Conservation (phyloP, 2,113 vertebrate genomes). For the Pagrus major region DNA sequence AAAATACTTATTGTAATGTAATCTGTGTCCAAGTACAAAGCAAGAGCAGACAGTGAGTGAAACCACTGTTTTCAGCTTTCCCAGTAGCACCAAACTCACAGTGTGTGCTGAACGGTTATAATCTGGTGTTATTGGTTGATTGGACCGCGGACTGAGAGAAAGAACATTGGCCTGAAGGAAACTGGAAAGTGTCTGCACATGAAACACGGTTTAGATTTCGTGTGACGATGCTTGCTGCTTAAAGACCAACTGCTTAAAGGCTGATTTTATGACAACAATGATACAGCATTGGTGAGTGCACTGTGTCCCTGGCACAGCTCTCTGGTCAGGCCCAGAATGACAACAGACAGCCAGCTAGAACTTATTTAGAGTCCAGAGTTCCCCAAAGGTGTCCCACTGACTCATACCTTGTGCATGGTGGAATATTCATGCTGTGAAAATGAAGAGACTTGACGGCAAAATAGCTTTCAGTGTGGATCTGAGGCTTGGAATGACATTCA, state of each 20-base stretch:
- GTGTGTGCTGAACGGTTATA: constrained; percentile 10
- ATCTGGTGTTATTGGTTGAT: constrained; percentile 45
- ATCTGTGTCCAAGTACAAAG: not conserved
- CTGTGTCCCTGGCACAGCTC: constrained; percentile 31
- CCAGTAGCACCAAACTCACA: constrained; percentile 30
- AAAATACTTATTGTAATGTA: not conserved
- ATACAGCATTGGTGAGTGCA: constrained; percentile 25
- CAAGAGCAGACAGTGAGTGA: not conserved
- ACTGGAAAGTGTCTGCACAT: not conserved
- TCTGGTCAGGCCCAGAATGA: constrained; percentile 15
- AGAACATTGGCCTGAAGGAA: constrained; percentile 47
- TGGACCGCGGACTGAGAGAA: constrained; percentile 25
- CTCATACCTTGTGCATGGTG: constrained; percentile 54
- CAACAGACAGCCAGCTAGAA: constrained; percentile 41
- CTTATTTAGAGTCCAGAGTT: constrained; percentile 72
- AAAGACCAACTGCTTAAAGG: no score
- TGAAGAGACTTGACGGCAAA: constrained; percentile 34
- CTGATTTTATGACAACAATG: constrained; percentile 47
- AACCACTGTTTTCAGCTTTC: not conserved
- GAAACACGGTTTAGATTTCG: not conserved
- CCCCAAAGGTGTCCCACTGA: constrained; percentile 67
- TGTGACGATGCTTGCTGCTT: not conserved
- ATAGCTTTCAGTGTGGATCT: not conserved
- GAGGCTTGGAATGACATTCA: constrained; percentile 4
- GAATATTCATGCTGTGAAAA: constrained; percentile 57